Conservation (phyloP, 2,113 vertebrate species). For the Psittacus erithacus region DNA sequence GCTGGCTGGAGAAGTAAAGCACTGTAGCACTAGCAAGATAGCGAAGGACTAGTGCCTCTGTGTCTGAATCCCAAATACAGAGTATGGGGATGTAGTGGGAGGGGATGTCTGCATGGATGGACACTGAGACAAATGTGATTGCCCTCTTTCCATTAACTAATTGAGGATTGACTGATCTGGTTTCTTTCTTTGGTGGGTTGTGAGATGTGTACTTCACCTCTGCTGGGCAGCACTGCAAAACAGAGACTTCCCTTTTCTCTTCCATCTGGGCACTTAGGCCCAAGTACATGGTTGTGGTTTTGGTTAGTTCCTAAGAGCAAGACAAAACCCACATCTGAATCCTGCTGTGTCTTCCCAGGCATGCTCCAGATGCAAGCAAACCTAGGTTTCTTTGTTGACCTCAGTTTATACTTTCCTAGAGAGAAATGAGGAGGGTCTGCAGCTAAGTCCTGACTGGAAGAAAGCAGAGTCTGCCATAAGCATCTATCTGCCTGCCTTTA, state of each 20-base stretch:
- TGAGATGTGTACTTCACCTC: not conserved
- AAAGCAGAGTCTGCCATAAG: not conserved
- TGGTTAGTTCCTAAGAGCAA: not conserved
- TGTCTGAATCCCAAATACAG: not conserved
- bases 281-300: not conserved
- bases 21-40: not conserved
- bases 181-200: not conserved
- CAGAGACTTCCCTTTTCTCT: not conserved
- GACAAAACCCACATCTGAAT: not conserved
- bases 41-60: not conserved
- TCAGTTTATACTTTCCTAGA: not conserved
- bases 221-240: not conserved
- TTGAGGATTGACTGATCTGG: not conserved
- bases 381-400: not conserved
- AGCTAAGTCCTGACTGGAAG: not conserved
- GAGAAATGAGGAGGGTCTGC: conserved; percentile 7
- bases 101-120: fast-evolving
- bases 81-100: not conserved
- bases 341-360: not conserved
- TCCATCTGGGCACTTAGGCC: not conserved
- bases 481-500: not conserved
- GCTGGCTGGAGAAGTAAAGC: not conserved
- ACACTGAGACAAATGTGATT: not conserved
- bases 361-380: fast-evolving
- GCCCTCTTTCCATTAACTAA: not conserved